Conservation (phyloP, 2,113 vertebrate species). For the Ictalurus furcatus region DNA sequence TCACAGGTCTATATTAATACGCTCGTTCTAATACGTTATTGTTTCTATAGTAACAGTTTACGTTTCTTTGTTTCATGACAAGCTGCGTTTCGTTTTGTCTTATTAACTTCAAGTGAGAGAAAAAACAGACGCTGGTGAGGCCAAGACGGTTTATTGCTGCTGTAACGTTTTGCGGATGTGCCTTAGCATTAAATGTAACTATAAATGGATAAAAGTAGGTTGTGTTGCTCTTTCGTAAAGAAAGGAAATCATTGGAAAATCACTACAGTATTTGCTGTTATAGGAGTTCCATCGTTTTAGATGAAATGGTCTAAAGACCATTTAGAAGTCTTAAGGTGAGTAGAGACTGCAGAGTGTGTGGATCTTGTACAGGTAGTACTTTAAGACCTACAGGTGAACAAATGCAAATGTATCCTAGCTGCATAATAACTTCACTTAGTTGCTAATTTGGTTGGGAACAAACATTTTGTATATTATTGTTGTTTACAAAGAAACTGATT, state of each 20-base stretch:
- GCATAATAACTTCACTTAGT: neutral
- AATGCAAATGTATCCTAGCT: neutral
- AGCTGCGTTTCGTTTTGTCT: neutral
- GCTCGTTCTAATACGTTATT: neutral
- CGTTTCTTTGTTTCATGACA: neutral
- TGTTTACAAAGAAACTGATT: neutral
- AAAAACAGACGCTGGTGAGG: neutral
- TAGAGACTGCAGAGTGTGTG: neutral
- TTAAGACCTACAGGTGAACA: neutral
- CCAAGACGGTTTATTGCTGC: neutral
- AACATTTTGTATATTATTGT: neutral
- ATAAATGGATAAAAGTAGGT: neutral
- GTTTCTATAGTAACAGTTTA: neutral
- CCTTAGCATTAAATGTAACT: neutral
- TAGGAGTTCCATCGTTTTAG: neutral
- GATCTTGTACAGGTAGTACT: too few relatives aligned
- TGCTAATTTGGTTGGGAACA: neutral
- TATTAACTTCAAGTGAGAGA: neutral
- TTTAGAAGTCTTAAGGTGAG: neutral
- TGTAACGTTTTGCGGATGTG: neutral
- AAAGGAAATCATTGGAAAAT: neutral
- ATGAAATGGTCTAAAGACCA: neutral
- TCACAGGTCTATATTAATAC: neutral
- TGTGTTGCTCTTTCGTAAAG: neutral
- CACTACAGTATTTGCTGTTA: neutral